Percentiles rank a stretch among this genome's conserved stretches.
phyloP scores from a whole-genome alignment of 2,888 invertebrate species.

The Hyppa rectilinea region DNA sequence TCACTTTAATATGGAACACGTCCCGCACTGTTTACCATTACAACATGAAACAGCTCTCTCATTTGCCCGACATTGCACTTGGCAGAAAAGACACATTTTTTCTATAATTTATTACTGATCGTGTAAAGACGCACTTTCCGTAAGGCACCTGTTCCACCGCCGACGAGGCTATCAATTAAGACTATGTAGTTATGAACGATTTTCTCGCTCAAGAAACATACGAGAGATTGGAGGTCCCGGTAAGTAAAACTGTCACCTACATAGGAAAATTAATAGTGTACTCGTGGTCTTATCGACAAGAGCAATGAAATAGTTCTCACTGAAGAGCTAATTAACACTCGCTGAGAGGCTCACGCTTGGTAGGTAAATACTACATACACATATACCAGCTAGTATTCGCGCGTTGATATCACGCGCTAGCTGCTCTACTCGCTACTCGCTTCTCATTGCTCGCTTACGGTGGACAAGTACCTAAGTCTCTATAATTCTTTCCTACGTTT shows the following conservation, averaged over 20 bases:
- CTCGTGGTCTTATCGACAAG: background rate
- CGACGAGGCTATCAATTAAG: background rate
- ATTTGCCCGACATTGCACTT: conserved; percentile 65
- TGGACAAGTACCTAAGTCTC: conserved; percentile 4
- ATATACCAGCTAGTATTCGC: background rate
- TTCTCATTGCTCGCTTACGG: too few relatives aligned
- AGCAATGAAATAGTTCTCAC: background rate
- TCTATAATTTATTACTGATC: conserved; percentile 58
- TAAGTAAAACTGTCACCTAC: too few relatives aligned
- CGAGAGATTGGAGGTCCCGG: background rate
- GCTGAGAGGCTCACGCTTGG: background rate
- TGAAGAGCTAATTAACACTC: too few relatives aligned
- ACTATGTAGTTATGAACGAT: background rate
- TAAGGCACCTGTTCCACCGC: background rate
- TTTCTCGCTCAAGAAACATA: background rate
- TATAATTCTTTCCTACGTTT: conserved; percentile 35
- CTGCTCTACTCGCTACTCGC: background rate
- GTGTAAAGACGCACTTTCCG: conserved; percentile 47
- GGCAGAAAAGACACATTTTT: conserved; percentile 62
- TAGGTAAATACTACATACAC: background rate
- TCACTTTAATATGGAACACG: conserved; percentile 49
- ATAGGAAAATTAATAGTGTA: too few relatives aligned
- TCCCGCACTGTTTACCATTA: conserved; percentile 38
- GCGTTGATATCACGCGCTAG: background rate
- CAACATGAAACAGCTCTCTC: conserved; percentile 54